Conservation (phyloP, 2,113 vertebrate species). For the Leiothrix lutea region DNA sequence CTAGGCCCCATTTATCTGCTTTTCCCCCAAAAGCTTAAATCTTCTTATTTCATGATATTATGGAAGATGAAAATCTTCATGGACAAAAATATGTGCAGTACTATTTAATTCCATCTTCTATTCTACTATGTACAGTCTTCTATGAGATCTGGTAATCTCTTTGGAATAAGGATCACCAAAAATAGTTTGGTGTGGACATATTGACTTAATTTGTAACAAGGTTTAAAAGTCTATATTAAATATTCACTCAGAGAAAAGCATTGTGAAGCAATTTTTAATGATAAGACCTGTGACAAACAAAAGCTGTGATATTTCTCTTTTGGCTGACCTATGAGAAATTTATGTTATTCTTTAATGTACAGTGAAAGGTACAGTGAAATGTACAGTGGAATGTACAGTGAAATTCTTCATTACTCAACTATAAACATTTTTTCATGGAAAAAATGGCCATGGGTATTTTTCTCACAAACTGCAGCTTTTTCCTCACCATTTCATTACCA, state of each 20-base stretch:
- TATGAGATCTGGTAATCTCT: neutral
- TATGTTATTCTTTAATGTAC: neutral
- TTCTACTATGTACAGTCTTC: neutral
- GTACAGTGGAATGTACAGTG: neutral
- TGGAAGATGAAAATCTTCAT: neutral
- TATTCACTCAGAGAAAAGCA: neutral
- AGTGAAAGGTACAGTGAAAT: no score
- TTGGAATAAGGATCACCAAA: neutral
- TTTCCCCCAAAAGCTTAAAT: neutral
- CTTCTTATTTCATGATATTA: neutral
- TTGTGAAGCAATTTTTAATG: neutral
- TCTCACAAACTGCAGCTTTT: neutral
- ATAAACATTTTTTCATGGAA: neutral
- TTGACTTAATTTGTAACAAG: neutral
- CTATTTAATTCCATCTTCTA: neutral
- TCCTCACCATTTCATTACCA: neutral
- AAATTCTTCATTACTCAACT: neutral
- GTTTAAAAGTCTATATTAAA: neutral
- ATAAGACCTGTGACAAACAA: neutral
- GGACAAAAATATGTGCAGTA: neutral
- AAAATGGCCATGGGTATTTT: neutral
- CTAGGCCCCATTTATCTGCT: accelerated
- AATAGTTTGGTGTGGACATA: neutral
- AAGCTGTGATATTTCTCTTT: neutral
- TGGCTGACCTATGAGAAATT: neutral